Evolutionary conservation across 30 jellyfish, hydroid and myxozoan genomes (phyloP).

Genomic region (Mastigias papua): DNA sequence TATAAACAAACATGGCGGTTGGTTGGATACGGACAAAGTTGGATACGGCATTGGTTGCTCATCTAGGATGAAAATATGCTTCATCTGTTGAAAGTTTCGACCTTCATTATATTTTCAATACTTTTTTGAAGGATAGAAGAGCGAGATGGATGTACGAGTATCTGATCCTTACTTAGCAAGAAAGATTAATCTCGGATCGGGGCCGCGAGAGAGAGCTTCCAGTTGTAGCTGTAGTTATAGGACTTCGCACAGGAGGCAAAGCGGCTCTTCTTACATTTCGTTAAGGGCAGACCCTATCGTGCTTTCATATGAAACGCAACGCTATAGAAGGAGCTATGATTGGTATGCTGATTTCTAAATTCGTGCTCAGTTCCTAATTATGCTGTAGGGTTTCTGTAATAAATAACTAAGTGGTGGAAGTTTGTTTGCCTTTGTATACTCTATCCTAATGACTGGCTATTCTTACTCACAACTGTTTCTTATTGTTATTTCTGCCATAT

Average conservation of each 20-base stretch:
- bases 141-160: slow-evolving; percentile 9
- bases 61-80: background rate
- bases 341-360: slow-evolving; percentile 14
- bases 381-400: too few species aligned
- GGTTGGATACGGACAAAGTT: slow-evolving; percentile 45
- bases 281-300: slow-evolving; percentile 47
- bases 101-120: background rate
- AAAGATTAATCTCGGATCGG: slow-evolving; percentile 60
- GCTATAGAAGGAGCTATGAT: background rate
- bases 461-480: too few species aligned
- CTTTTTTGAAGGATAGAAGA: background rate
- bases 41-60: slow-evolving; percentile 28
- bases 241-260: slow-evolving; percentile 3
- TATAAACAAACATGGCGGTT: slow-evolving; percentile 43
- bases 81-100: too few species aligned
- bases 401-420: too few species aligned
- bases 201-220: slow-evolving; percentile 69
- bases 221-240: slow-evolving; percentile 60
- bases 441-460: too few species aligned
- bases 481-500: too few species aligned
- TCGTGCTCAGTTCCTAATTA: too few species aligned
- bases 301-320: slow-evolving; percentile 27
- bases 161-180: slow-evolving; percentile 7
- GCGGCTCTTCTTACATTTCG: slow-evolving; percentile 38
- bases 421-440: too few species aligned